These are phyloP conservation scores for Lepidocyrtinus sp. DNA, from an alignment of 2,888 invertebrate genomes.

Conservation along the genomic window DNA sequence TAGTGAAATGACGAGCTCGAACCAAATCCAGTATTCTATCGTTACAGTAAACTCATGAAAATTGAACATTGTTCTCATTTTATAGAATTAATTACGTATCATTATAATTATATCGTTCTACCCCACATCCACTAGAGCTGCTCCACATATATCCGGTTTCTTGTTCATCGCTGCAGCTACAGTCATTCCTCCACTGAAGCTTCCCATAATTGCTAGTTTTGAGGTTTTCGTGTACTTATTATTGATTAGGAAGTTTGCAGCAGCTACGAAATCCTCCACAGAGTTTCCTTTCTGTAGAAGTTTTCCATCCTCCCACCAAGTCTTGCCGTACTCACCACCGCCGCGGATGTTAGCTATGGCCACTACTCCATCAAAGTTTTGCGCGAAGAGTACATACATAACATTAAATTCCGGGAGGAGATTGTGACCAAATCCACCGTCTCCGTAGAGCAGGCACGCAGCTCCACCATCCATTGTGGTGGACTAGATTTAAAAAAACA, in stretches of 20 bases:
- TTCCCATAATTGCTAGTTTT: constrained; percentile 78
- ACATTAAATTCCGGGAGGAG: constrained; percentile 91
- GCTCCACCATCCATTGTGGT: constrained; percentile 77
- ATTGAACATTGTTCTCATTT: too few relatives aligned
- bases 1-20: constrained; percentile 56
- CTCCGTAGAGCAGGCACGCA: constrained; percentile 92
- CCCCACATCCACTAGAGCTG: constrained; percentile 95
- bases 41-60: constrained; percentile 4
- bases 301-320: constrained; percentile 90
- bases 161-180: constrained; percentile 96
- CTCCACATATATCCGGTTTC: constrained; percentile 93
- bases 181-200: constrained; percentile 96
- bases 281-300: constrained; percentile 95
- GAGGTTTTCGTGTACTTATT: constrained; percentile 84
- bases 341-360: constrained; percentile 96
- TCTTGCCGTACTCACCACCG: constrained; percentile 78
- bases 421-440: constrained; percentile 96
- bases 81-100: neutral
- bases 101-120: constrained; percentile 74
- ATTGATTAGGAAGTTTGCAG: constrained; percentile 88
- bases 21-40: constrained; percentile 58
- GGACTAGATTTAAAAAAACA: too few relatives aligned
- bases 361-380: constrained; percentile 88
- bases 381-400: constrained; percentile 74
- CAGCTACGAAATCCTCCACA: constrained; percentile 95